phyloP scores from a whole-genome alignment of 53 echinoderm and acorn worm genomes.

The Astropecten irregularis region DNA sequence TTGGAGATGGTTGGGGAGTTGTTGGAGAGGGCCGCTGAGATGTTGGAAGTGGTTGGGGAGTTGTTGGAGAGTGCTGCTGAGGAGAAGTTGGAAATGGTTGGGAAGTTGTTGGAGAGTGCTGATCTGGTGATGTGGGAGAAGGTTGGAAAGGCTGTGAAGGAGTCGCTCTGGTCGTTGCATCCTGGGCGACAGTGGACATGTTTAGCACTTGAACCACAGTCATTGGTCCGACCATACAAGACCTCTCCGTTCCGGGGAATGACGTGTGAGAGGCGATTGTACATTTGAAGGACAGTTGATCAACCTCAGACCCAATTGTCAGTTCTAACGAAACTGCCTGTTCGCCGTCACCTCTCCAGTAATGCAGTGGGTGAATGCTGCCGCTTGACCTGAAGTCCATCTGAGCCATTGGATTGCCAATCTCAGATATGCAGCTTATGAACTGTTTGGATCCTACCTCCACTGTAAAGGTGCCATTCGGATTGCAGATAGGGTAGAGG shows the following conservation, averaged over 20 bases:
- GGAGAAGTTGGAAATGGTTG: too few species aligned
- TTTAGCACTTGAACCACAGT: constrained; percentile 11
- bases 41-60: too few species aligned
- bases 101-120: too few species aligned
- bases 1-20: too few species aligned
- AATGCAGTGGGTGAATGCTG: not conserved
- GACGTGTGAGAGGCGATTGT: not conserved
- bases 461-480: not conserved
- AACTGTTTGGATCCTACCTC: not conserved
- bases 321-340: not conserved
- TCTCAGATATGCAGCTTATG: constrained; percentile 9
- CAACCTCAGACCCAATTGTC: not conserved
- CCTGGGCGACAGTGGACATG: too few species aligned
- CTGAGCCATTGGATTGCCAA: not conserved
- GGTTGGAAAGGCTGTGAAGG: too few species aligned
- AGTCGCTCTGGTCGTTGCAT: too few species aligned
- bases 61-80: too few species aligned
- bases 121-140: too few species aligned
- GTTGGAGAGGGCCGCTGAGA: too few species aligned
- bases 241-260: constrained; percentile 29
- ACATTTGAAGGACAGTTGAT: not conserved
- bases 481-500: constrained; percentile 7
- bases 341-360: not conserved
- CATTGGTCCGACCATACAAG: constrained; percentile 43
- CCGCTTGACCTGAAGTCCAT: constrained; percentile 20